Base-by-base conservation (phyloP, 2,113 vertebrate genomes). In the Saguinus midas region DNA sequence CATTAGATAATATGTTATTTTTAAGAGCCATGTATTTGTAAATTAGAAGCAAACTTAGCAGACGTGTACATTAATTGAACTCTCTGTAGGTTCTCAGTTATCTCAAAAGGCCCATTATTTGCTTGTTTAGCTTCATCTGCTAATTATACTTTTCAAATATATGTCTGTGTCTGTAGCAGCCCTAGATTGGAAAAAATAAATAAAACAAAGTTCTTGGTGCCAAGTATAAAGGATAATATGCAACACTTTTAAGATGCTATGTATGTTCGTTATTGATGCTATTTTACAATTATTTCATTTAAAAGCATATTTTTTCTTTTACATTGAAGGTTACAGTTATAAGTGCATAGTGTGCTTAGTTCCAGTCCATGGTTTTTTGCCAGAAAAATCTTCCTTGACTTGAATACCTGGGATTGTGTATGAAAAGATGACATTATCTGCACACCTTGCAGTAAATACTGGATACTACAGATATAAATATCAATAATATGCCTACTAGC, bases 281-380 rank as follows among this genome's bases (percentile, higher is more conserved):
- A 72, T 81, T 35, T 96, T 91, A 94, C 91, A 92, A 58, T 87
- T 6, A 81, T 90, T 97, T 92, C 64, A 95, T n/a, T 87, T 66
- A 73, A 61, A 58, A 87, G 16, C 61, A 4, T 55, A 55, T 88
- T 96, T 92, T 92, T 81, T 40, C 40, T 66, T 92, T 96, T 78
- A 78, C 82, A 35, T 89, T 86, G 20, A 91, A 66, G 37, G 40
- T 55, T 85, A 32, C 18, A 91, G n/a, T 82, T 76, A 40, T 76
- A 66, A 85, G 75, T 73, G 10, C 50, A 81, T 55, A 81, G 4
- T 80, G 10, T 79, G 48, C 61, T 85, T 92, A 90, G 17, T 80
- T 91, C 27, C n/a, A 40, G 14, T 61, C 10, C 80, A 3, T 94
- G 66, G 58, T 40, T 96, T 90, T 92, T 96, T 85, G 18, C 5